Evolutionary conservation across 2,888 invertebrate species (phyloP).

Genomic region (Monoplex corrugatus): DNA sequence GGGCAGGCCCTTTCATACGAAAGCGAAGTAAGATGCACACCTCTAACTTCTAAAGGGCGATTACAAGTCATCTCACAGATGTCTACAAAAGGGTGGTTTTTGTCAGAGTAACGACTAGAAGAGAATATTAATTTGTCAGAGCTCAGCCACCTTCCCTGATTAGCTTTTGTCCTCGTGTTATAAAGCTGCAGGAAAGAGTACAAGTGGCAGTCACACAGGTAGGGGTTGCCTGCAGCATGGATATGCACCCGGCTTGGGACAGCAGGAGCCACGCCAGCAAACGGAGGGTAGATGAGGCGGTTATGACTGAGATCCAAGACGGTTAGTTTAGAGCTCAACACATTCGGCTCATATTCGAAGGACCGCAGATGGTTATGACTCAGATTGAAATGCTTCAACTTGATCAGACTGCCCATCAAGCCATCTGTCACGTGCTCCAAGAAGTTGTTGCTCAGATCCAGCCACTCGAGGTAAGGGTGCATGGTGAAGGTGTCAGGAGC

Average conservation of each 20-base stretch:
- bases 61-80: not conserved
- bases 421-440: constrained; percentile 48
- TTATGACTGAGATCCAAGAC: constrained; percentile 51
- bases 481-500: constrained; percentile 13
- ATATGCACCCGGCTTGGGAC: not conserved
- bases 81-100: not conserved
- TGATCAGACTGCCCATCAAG: not conserved
- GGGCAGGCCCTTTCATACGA: constrained; percentile 37
- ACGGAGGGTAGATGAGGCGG: constrained; percentile 45
- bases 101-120: not conserved
- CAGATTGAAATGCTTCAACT: constrained; percentile 27
- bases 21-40: not conserved
- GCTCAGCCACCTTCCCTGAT: not conserved
- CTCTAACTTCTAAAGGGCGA: constrained; percentile 21
- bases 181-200: constrained; percentile 32
- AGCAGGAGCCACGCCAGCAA: constrained; percentile 16
- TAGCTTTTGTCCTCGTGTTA: not conserved
- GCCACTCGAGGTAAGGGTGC: not conserved
- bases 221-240: constrained; percentile 49
- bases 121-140: too few species aligned
- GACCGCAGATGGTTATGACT: constrained; percentile 34
- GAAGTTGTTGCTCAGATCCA: constrained; percentile 52
- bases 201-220: constrained; percentile 52
- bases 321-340: not conserved
- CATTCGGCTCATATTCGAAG: constrained; percentile 21